These are phyloP conservation scores for Plotosus lineatus DNA, from an alignment of 2,113 vertebrate species.

Conservation along the genomic window DNA sequence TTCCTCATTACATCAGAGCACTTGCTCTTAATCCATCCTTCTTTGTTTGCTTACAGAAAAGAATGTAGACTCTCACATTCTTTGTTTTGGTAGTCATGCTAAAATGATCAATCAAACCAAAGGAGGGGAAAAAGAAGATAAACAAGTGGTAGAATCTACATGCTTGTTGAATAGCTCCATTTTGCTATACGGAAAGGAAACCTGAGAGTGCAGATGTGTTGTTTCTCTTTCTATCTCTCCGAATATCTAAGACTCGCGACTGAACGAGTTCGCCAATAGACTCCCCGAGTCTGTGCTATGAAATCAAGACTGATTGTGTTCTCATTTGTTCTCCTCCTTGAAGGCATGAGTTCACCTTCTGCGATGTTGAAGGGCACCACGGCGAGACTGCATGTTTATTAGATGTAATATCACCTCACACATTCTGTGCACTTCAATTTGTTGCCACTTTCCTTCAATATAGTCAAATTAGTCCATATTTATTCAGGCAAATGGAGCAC, in stretches of 20 bases:
- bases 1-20: background rate
- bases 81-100: constrained; percentile 50
- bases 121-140: constrained; percentile 9
- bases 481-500: background rate
- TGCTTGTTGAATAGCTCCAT: background rate
- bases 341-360: background rate
- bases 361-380: constrained; percentile 16
- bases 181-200: background rate
- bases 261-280: too few species aligned
- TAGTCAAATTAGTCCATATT: background rate
- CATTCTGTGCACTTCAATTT: background rate
- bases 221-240: too few species aligned
- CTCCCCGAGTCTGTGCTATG: background rate
- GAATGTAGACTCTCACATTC: constrained; percentile 33
- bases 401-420: background rate
- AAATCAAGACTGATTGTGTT: background rate
- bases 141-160: background rate
- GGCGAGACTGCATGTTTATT: background rate
- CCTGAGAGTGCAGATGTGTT: too few species aligned
- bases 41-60: constrained; percentile 26
- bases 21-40: constrained; percentile 12
- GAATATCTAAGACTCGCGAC: too few species aligned
- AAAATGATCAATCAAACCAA: constrained; percentile 39
- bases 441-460: background rate
- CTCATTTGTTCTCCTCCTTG: constrained; percentile 17